Base-by-base conservation (phyloP, 2,888 invertebrate species). In the Arrhopalites spinosus region DNA sequence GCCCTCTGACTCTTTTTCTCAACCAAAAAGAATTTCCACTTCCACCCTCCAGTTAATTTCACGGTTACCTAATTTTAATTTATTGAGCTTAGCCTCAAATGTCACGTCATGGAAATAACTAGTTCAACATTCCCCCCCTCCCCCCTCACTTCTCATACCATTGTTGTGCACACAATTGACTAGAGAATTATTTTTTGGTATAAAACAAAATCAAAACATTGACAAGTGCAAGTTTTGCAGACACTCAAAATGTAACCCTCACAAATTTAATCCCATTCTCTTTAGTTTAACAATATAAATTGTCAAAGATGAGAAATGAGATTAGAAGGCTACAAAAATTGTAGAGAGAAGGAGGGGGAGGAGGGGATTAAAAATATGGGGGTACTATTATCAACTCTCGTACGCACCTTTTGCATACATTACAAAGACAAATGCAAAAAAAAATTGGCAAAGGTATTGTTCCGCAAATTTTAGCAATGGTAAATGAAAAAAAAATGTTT, bases 21-120 rank as follows among this genome's bases (percentile, higher is more conserved):
- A 11, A 11, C 15, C 47, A 45, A n/a, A n/a, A n/a, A n/a, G n/a
- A n/a, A n/a, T n/a, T n/a, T n/a, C n/a, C 36, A 25, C 64, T 64
- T 64, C 64, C 64, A 64, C 69, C 69, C 53, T 50, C 56, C 50
- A 70, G 50, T 70, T 56, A 70, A 70, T 70, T 69, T 70, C 70
- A 70, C 70, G 70, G 70, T 70, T 70, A 70, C 70, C 56, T 70
- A 70, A 70, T 70, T 70, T 70, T 70, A 70, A 70, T 70, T 70
- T 70, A 70, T 70, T 70, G 50, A 56, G 30, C 36, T n/a, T 70
- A 70, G 70, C 70, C 70, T 70, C 56, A 70, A 70, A 53, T 56
- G 70, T 70, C 70, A 66, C 30, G 36, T 36, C 5, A 68, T 47
- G 25, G 25, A 11, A 64, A 43, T 64, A 64, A 64, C 64, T 56